These are phyloP conservation scores for Chrysopa pallens DNA, from an alignment of 1,140 invertebrate genomes.

Conservation along the genomic window DNA sequence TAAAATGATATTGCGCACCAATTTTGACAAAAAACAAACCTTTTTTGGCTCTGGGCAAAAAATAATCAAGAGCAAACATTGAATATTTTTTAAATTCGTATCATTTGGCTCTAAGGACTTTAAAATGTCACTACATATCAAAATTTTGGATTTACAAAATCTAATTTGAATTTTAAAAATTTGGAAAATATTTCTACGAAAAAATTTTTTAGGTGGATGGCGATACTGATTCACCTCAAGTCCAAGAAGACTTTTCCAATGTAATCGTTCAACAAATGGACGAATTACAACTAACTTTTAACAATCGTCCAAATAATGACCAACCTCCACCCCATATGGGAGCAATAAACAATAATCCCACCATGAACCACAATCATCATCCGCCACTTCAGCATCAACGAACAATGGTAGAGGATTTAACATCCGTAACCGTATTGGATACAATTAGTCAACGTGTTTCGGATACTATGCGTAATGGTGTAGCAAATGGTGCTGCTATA, in stretches of 20 bases:
- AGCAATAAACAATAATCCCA: conserved; percentile 10
- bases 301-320: conserved; percentile 6
- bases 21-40: no score
- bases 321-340: conserved; percentile 12
- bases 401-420: conserved; percentile 14
- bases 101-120: no score
- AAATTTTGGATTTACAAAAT: no score
- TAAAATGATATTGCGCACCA: no score
- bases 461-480: conserved; percentile 17
- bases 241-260: conserved; percentile 54
- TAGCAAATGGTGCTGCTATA: conserved; percentile 13
- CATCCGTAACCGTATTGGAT: conserved; percentile 11
- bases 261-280: conserved; percentile 44
- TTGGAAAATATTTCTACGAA: no score
- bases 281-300: conserved; percentile 11
- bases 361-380: conserved; percentile 4
- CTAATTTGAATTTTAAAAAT: no score
- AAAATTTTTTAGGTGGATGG: conserved; percentile 66
- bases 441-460: conserved; percentile 13
- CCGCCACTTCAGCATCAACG: conserved; percentile 2
- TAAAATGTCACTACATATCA: no score
- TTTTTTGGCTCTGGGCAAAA: no score
- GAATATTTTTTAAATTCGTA: no score
- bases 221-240: conserved; percentile 54
- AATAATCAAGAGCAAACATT: no score